Percentiles rank a stretch among this genome's conserved stretches.
Evolutionary conservation across 2,797 vertebrate species (phyloP).

Genomic region (Sternotherus odoratus): DNA sequence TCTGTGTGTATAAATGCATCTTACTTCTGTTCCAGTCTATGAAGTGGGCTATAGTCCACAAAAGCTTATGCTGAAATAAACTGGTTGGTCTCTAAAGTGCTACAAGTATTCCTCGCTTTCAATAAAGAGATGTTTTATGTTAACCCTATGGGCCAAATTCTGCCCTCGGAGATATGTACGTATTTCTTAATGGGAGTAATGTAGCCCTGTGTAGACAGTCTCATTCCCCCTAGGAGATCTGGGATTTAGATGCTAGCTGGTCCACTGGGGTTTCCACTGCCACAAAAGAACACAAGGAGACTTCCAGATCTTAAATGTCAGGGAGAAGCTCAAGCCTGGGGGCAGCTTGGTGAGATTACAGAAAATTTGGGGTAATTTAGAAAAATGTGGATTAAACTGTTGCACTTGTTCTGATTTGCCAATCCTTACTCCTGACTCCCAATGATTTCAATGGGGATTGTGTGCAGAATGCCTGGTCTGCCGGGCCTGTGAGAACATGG

Average conservation of each 20-base stretch:
- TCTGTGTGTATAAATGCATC: no score
- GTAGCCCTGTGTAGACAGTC: neutral
- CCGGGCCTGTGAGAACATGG: conserved; percentile 46
- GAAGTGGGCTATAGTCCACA: no score
- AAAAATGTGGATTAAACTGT: neutral
- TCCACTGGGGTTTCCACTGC: neutral
- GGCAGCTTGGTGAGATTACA: fast-evolving
- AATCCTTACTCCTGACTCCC: neutral
- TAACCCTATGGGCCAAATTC: neutral
- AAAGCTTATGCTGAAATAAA: no score
- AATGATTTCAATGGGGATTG: conserved; percentile 33
- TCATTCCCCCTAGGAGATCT: neutral
- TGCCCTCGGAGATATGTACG: neutral
- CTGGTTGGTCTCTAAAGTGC: no score
- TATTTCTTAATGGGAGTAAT: neutral
- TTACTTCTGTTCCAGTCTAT: no score
- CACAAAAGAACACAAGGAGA: neutral
- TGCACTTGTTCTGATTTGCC: neutral
- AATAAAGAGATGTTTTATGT: neutral
- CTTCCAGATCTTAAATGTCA: neutral
- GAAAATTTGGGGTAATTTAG: neutral
- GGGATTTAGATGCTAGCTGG: neutral
- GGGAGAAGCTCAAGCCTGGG: neutral
- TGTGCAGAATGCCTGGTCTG: conserved; percentile 27
- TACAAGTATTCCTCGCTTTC: no score